phyloP scores from a whole-genome alignment of 2,113 vertebrate genomes.

The Amphiprion ocellaris region DNA sequence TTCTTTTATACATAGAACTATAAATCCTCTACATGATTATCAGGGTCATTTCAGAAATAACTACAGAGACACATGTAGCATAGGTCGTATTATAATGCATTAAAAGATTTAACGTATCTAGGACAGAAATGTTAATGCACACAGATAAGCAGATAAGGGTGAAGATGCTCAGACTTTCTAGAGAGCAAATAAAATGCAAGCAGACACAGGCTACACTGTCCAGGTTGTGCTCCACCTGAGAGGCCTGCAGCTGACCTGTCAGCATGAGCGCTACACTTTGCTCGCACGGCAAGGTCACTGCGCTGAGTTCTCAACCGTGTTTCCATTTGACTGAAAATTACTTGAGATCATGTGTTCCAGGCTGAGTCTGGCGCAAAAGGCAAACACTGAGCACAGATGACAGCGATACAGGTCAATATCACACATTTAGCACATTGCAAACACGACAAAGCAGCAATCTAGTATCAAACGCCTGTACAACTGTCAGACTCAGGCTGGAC shows the following conservation, averaged over 20 bases:
- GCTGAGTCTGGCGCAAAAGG: constrained; percentile 39
- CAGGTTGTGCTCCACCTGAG: constrained; percentile 22
- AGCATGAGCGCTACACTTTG: constrained; percentile 53
- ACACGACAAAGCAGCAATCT: neutral
- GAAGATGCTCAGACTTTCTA: constrained; percentile 32
- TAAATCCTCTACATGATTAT: constrained; percentile 27
- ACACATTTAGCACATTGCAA: constrained; percentile 16
- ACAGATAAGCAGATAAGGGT: constrained; percentile 1
- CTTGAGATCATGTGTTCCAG: constrained; percentile 38
- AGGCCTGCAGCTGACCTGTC: constrained; percentile 60
- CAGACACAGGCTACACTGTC: constrained; percentile 30
- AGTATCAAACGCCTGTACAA: neutral
- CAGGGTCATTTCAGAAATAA: constrained; percentile 39
- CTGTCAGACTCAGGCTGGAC: neutral
- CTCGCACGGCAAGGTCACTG: constrained; percentile 52
- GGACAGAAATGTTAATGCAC: constrained; percentile 23
- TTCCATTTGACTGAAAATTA: constrained; percentile 58
- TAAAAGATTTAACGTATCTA: constrained; percentile 32
- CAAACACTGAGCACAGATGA: constrained; percentile 46
- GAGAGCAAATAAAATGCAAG: constrained; percentile 27
- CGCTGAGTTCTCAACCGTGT: constrained; percentile 41
- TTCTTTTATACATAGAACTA: neutral
- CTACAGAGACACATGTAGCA: neutral
- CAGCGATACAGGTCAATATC: constrained; percentile 41
- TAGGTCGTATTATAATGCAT: constrained; percentile 20